A percentile compares a stretch with the other conserved stretches of the same genome.
Evolutionary conservation across 1,140 invertebrate species (phyloP).

Genomic region (Drosophila insularis): DNA sequence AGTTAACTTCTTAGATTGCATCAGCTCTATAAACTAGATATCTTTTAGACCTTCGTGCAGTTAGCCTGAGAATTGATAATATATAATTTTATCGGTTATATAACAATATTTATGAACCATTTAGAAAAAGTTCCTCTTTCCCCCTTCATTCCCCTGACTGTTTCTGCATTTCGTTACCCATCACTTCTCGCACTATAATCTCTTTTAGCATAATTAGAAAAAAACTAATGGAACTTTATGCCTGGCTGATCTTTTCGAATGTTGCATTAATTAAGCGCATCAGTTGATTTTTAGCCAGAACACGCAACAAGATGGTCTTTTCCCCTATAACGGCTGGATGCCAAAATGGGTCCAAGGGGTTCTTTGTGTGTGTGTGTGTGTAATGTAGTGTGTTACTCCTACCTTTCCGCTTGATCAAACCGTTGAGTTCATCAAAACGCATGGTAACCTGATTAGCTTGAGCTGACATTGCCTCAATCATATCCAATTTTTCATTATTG

Average conservation of each 20-base stretch:
- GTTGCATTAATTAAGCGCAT: constrained; percentile 40
- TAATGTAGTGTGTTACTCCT: constrained; percentile 8
- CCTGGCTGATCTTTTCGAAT: constrained; percentile 43
- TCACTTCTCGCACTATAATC: constrained; percentile 6
- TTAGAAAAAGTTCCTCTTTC: not conserved
- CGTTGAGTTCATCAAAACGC: constrained; percentile 63
- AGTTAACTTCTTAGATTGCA: not conserved
- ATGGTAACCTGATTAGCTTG: constrained; percentile 37
- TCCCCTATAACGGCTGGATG: not conserved
- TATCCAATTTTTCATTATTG: constrained; percentile 28
- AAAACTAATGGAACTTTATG: constrained; percentile 39
- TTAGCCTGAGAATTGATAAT: not conserved
- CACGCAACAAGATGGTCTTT: constrained; percentile 29
- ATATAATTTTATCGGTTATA: not conserved
- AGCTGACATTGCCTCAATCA: constrained; percentile 12
- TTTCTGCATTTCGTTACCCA: constrained; percentile 24
- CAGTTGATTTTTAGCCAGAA: not conserved
- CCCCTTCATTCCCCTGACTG: not conserved
- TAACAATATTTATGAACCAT: not conserved
- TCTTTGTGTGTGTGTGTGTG: not conserved
- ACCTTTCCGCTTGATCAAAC: constrained; percentile 62
- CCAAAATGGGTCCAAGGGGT: not conserved
- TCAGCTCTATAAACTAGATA: not conserved
- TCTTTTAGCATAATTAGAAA: constrained; percentile 19
- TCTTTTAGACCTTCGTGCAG: not conserved